Evolutionary conservation across 2,888 invertebrate genomes (phyloP).

Genomic region (Odontocerum albicorne): DNA sequence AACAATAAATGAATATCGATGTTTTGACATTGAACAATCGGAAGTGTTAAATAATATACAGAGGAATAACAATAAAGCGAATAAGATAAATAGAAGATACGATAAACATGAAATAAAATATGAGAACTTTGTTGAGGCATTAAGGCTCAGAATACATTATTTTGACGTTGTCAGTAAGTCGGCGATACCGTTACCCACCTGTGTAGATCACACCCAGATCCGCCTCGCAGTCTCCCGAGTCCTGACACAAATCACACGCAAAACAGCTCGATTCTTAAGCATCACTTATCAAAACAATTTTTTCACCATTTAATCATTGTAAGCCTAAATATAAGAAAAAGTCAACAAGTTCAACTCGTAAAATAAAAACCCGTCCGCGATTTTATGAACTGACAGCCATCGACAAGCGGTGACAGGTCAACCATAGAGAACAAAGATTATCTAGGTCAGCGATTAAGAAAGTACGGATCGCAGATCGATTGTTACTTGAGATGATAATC

Average conservation of each 20-base stretch:
- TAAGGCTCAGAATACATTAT: no score
- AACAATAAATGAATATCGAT: slow-evolving; percentile 12
- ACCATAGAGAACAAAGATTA: not conserved
- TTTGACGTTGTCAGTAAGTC: slow-evolving; percentile 31
- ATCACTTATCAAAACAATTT: slow-evolving; percentile 14
- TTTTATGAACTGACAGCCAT: slow-evolving; percentile 21
- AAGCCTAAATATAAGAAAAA: slow-evolving; percentile 4
- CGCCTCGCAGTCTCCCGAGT: slow-evolving; percentile 18
- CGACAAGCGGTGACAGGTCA: not conserved
- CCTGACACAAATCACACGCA: slow-evolving; percentile 17
- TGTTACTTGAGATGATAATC: no score
- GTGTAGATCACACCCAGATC: slow-evolving; percentile 29
- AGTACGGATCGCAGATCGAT: no score
- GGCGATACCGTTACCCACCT: slow-evolving; percentile 31
- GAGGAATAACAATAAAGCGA: no score
- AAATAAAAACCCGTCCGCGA: slow-evolving; percentile 17
- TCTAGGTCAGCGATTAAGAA: no score
- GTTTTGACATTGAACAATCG: slow-evolving; percentile 15
- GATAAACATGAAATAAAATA: no score
- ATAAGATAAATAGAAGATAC: no score
- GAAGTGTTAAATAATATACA: no score
- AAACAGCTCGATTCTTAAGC: slow-evolving; percentile 14
- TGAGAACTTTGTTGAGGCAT: no score
- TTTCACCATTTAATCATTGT: slow-evolving; percentile 9
- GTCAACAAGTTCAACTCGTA: slow-evolving; percentile 29